Evolutionary conservation across 1,140 invertebrate species (phyloP), one percentile per base, ranked within the genome.

Genomic region (Philaenus spumarius): DNA sequence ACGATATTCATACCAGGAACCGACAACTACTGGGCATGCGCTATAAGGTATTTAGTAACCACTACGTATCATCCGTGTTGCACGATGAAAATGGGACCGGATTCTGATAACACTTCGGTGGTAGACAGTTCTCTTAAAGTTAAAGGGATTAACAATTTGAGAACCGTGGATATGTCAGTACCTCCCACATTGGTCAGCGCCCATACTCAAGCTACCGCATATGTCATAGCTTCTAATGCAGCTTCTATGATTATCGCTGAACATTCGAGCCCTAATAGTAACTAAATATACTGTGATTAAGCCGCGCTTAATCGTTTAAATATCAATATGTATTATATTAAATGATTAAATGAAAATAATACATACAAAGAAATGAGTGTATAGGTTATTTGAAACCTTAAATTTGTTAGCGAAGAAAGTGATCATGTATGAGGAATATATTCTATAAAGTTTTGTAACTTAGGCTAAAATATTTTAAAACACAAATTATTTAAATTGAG

Each of bases 221-320:
- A 30, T 30, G 26, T 30, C 3, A 9, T 30, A 30, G 3, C 26
- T 3, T 9, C 3, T 0, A 85, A 86, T 61, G 83, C 82, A 0
- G 81, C 85, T 0, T 77, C 75, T 1, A 77, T 86, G 9, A 86
- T 87, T 84, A 80, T 87, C 15, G 85, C 76, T 0, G 85, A 87
- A 61, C 26, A 30, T 30, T 30, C 26, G 26, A 30, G 9, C 26
- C n/a, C n/a, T n/a, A n/a, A n/a, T n/a, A n/a, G n/a, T n/a, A n/a
- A n/a, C n/a, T n/a, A n/a, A n/a, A n/a, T n/a, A n/a, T n/a, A n/a
- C n/a, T n/a, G n/a, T n/a, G n/a, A n/a, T n/a, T n/a, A n/a, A n/a
- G n/a, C n/a, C n/a, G n/a, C n/a, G n/a, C n/a, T n/a, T n/a, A n/a
- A n/a, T n/a, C n/a, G n/a, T n/a, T n/a, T n/a, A n/a, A n/a, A n/a